Base-by-base conservation (phyloP, 1,140 invertebrate species). In the Pantala flavescens region DNA sequence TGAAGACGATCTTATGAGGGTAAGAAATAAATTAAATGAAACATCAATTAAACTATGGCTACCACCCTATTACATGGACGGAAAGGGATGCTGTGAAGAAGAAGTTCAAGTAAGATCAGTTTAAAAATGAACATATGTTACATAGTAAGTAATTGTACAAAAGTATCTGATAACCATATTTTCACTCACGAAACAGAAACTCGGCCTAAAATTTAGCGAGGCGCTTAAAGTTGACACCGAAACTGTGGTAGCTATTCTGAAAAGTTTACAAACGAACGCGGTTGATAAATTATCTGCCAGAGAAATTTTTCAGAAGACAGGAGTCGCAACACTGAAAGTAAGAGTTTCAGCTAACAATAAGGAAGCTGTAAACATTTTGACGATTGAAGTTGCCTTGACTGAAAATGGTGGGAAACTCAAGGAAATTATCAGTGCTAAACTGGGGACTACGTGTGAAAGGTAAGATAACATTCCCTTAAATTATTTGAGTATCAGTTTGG, bases 11-110 rank as follows among this genome's bases (percentile, higher is more conserved):
- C 80, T 88, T 21, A 87, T 88, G 73, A 87, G 86, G 81, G 81
- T 90, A 21, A 82, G 89, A 24, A 85, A 86, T 12, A 88, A 87
- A 78, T 81, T 93, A 16, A 89, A 90, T 75, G 80, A 83, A 55
- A 86, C 91, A 42, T 84, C 85, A 77, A 82, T 92, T 0, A 91
- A 91, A 79, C 80, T 93, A 71, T 93, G 91, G 91, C 82, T 89
- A 73, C 81, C 86, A 43, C 91, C 91, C 0, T 93, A 89, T 80
- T 87, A 85, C 74, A 79, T 79, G n/a, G 82, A 86, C 76, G 83
- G 82, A 28, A 79, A 81, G 14, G 82, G 83, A 21, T 75, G 80
- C 43, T 81, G 82, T 28, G 81, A 83, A 43, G 77, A 76, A 0
- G 82, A 85, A 71, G 79, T 84, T 77, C 81, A 85, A 82, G 87